These are phyloP conservation scores for Oopsacas minuta DNA, from an alignment of 37 sponge, comb jelly and placozoan species.

Conservation along the genomic window DNA sequence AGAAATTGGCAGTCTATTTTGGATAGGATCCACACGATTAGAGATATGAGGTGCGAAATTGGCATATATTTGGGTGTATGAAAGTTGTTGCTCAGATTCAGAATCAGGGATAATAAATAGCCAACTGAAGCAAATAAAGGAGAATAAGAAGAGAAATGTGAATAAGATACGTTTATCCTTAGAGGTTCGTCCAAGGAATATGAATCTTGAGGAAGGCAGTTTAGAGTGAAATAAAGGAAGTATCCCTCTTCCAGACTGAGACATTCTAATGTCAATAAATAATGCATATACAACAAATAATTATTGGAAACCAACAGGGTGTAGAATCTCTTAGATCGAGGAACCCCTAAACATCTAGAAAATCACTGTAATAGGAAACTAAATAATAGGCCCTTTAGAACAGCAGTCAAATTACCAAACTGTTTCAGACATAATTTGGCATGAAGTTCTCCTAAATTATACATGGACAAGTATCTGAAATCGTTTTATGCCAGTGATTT, in stretches of 20 bases:
- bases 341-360: no score
- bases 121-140: neutral
- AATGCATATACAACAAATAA: no score
- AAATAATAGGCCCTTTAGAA: no score
- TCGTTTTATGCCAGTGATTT: no score
- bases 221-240: neutral
- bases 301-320: no score
- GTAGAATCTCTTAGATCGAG: no score
- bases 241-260: neutral
- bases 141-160: neutral
- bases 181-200: neutral
- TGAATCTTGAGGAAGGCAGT: neutral
- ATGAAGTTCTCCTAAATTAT: no score
- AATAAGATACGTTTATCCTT: neutral
- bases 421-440: no score
- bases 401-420: no score
- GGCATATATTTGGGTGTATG: neutral
- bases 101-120: neutral
- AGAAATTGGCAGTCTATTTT: neutral
- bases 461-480: no score
- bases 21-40: neutral
- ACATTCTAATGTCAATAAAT: neutral
- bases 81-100: neutral
- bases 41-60: constrained; percentile 3
- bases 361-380: no score